Evolutionary conservation across 2,797 vertebrate species (phyloP).

Genomic region (Poecile montanus): DNA sequence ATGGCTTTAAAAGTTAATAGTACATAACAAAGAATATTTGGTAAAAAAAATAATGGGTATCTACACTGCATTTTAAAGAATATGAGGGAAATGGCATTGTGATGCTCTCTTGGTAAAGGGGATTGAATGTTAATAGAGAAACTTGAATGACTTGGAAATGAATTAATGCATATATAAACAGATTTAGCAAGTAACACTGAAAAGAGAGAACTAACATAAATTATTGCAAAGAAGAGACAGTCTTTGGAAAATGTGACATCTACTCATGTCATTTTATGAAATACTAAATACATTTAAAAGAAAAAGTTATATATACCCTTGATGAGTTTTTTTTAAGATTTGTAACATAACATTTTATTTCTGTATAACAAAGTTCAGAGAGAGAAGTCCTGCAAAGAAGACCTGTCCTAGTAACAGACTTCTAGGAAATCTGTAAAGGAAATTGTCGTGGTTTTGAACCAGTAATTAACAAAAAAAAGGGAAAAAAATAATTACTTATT

Average conservation of each 20-base stretch:
- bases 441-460: too few relatives aligned
- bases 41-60: background rate
- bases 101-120: background rate
- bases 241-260: background rate
- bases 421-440: background rate
- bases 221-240: background rate
- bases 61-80: background rate
- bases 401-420: fast-evolving
- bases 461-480: too few relatives aligned
- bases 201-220: background rate
- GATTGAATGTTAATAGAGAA: background rate
- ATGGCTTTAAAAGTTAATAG: background rate
- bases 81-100: background rate
- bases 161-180: background rate
- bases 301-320: background rate
- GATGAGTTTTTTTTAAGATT: background rate
- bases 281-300: background rate
- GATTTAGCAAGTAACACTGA: background rate
- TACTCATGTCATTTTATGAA: background rate
- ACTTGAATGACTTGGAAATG: background rate
- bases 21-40: background rate
- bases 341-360: background rate
- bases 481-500: too few relatives aligned
- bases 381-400: background rate
- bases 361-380: background rate